Evolutionary conservation across 2,888 invertebrate genomes (phyloP).

Genomic region (Galeruca laticollis): DNA sequence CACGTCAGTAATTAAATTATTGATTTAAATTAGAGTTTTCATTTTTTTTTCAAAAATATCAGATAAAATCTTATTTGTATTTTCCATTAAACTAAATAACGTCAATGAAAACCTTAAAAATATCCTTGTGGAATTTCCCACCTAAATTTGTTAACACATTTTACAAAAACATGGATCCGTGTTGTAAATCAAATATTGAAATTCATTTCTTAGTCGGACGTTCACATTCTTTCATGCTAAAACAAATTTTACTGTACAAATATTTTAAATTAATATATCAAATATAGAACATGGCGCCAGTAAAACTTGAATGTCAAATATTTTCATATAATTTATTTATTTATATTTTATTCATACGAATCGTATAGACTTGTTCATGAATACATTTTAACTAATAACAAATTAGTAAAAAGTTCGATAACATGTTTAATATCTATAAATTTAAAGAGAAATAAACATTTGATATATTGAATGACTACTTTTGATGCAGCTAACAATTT

Average conservation of each 20-base stretch:
- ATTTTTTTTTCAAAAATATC: not conserved
- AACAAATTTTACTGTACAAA: not conserved
- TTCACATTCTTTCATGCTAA: not conserved
- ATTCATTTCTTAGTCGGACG: not conserved
- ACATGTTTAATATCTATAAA: too few species aligned
- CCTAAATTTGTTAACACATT: not conserved
- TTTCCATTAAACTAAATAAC: not conserved
- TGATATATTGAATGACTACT: too few species aligned
- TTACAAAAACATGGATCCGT: not conserved
- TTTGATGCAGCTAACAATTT: too few species aligned
- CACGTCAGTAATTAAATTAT: not conserved
- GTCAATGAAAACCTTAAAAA: not conserved
- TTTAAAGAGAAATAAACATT: too few species aligned
- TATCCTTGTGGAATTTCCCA: constrained; percentile 6
- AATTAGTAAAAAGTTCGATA: too few species aligned
- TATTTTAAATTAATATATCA: not conserved
- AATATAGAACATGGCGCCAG: not conserved
- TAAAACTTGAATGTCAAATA: too few species aligned
- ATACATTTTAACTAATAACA: too few species aligned
- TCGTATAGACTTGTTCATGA: too few species aligned
- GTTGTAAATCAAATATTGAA: not conserved
- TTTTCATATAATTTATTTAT: too few species aligned
- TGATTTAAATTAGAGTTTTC: not conserved
- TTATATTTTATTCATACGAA: too few species aligned
- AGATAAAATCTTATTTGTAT: not conserved